Conservation (phyloP, 2,888 invertebrate species). For the Dilophus febrilis region DNA sequence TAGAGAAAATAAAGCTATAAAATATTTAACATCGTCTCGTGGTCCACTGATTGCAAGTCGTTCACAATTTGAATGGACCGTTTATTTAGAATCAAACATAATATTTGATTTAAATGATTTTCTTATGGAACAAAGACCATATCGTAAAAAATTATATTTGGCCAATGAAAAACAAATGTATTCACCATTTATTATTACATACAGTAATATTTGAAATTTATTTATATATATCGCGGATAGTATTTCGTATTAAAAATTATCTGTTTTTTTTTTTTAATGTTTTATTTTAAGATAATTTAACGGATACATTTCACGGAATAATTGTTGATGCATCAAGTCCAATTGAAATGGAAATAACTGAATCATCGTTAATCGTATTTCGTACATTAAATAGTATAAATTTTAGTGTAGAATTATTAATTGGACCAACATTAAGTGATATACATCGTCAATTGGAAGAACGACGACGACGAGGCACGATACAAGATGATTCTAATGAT, state of each 20-base stretch:
- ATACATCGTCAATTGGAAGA: constrained; percentile 2
- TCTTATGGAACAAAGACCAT: not conserved
- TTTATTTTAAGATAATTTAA: too few species aligned
- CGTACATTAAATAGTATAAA: constrained; percentile 1
- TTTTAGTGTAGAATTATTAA: not conserved
- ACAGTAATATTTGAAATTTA: too few species aligned
- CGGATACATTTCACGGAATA: constrained; percentile 1
- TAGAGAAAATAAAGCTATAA: not conserved
- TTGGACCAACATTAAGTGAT: constrained; percentile 1
- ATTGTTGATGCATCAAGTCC: constrained; percentile 4
- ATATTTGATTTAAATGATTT: constrained; percentile 4
- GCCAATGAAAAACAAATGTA: too few species aligned
- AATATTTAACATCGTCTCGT: constrained; percentile 2
- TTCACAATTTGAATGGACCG: constrained; percentile 5
- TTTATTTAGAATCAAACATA: not conserved
- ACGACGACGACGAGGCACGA: too few species aligned
- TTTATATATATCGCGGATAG: too few species aligned
- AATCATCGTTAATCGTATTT: constrained; percentile 5
- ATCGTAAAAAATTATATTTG: too few species aligned
- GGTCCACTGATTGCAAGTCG: constrained; percentile 5
- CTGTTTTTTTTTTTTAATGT: too few species aligned
- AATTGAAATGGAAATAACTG: constrained; percentile 4
- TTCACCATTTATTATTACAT: too few species aligned
- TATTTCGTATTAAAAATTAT: too few species aligned
- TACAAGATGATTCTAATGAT: too few species aligned